These are phyloP conservation scores for Conger conger DNA, from an alignment of 2,113 vertebrate species.

Conservation along the genomic window DNA sequence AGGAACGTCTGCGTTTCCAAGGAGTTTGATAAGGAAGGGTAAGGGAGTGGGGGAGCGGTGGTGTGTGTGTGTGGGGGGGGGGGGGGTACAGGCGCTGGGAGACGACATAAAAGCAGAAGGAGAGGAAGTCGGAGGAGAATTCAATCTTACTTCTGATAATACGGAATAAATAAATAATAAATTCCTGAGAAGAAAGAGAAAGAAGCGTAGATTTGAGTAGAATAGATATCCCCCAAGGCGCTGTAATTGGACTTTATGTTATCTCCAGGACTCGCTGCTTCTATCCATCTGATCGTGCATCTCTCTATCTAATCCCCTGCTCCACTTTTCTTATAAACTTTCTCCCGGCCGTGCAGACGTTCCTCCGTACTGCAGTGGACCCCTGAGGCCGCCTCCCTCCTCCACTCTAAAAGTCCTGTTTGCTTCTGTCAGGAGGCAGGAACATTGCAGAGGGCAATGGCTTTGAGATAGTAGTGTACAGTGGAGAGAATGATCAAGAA, in stretches of 20 bases:
- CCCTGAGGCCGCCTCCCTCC: no score
- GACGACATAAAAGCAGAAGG: neutral
- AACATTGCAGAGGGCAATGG: no score
- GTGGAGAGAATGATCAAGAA: no score
- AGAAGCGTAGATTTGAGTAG: neutral
- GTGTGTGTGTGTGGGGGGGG: slow-evolving; percentile 27
- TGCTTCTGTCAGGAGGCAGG: no score
- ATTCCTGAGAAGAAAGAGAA: neutral
- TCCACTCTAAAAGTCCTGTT: no score
- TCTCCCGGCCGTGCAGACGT: neutral
- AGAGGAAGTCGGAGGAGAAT: neutral
- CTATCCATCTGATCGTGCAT: neutral
- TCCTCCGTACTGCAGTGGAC: neutral
- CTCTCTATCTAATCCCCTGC: neutral
- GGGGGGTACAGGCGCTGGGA: slow-evolving; percentile 4
- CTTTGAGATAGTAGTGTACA: no score
- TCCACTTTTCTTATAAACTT: neutral
- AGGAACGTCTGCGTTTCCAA: slow-evolving; percentile 58
- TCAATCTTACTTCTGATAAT: slow-evolving; percentile 5
- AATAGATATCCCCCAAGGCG: slow-evolving; percentile 13
- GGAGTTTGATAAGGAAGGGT: slow-evolving; percentile 40
- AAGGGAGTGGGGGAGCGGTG: slow-evolving; percentile 25
- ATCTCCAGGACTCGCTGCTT: neutral
- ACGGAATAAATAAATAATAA: neutral
- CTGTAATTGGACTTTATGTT: neutral